phyloP scores from a whole-genome alignment of 1,140 invertebrate species.

The Drosophila rufa region DNA sequence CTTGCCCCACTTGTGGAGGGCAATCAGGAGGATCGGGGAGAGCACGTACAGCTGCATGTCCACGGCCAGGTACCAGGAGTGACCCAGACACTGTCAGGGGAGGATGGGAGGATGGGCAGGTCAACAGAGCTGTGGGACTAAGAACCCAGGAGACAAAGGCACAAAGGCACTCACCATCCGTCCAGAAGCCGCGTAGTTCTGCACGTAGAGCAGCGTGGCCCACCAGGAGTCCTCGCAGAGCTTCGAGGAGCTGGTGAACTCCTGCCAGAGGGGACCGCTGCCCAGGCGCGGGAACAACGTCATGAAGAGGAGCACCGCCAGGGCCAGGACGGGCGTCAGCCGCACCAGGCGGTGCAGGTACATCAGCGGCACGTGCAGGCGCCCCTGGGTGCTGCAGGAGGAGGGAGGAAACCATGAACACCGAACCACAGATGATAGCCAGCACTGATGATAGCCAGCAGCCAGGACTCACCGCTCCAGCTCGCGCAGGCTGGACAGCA shows the following conservation, averaged over 20 bases:
- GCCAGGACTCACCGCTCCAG: slow-evolving; percentile 85
- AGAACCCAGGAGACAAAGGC: too few relatives aligned
- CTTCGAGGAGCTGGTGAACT: slow-evolving; percentile 50
- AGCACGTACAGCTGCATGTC: slow-evolving; percentile 94
- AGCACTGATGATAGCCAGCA: not conserved
- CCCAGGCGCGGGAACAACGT: slow-evolving; percentile 64
- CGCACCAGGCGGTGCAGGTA: slow-evolving; percentile 80
- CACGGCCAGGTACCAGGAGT: slow-evolving; percentile 95
- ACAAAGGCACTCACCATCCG: slow-evolving; percentile 57
- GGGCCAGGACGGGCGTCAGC: slow-evolving; percentile 69
- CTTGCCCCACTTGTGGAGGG: slow-evolving; percentile 88
- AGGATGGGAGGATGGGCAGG: not conserved
- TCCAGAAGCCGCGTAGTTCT: slow-evolving; percentile 76
- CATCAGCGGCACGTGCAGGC: slow-evolving; percentile 72
- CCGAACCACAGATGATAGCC: too few relatives aligned
- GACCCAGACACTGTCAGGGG: slow-evolving; percentile 92
- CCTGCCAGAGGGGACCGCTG: slow-evolving; percentile 73
- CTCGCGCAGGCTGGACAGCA: slow-evolving; percentile 88
- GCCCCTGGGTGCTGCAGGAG: slow-evolving; percentile 40
- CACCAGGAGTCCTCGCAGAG: slow-evolving; percentile 75
- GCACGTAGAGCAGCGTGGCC: slow-evolving; percentile 77
- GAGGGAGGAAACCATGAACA: not conserved
- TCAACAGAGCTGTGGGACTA: not conserved
- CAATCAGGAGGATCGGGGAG: slow-evolving; percentile 90
- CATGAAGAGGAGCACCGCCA: slow-evolving; percentile 72